Evolutionary conservation across 2,888 invertebrate genomes (phyloP), one percentile per base, ranked within the genome.

Genomic region (Caenorhabditis auriculariae): DNA sequence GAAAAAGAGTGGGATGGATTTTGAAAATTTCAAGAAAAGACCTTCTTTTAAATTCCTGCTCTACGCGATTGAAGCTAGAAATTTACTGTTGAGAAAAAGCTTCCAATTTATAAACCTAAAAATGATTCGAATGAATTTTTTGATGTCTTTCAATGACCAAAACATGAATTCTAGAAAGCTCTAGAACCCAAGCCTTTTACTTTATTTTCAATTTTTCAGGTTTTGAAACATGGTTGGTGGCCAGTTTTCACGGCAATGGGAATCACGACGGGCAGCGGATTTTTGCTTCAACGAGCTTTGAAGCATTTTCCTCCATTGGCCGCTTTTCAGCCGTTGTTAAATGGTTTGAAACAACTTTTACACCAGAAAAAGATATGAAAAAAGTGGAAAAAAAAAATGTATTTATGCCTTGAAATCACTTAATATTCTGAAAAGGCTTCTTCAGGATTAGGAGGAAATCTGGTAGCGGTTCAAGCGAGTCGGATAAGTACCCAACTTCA

Each of bases 261-360:
- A 12, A 68, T 75, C 19, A 67, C 66, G 1, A 66, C 68, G 3
- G 39, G 54, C 28, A 65, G 75, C 49, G 78, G 78, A 4, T 67
- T 72, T 42, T 60, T 78, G 28, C 60, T 78, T n/a, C 69, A 72
- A 39, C 54, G 47, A 29, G 65, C 77, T 12, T 66, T 76, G 41
- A 57, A 57, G 15, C 19, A 50, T 2, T 76, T 69, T 58, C 69
- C 73, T 6, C 67, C 69, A 15, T 60, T 78, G 7, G 73, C 76
- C 23, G 66, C 74, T 21, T 77, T 77, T 49, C 78, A 78, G 50
- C 76, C 77, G 6, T 62, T 78, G 15, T 66, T 78, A 27, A 78
- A 78, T 45, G 78, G 76, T 61, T 15, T 23, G 29, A 37, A 42
- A 19, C 27, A 4, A 2, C n/a, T n/a, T 19, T 29, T 17, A 29